Evolutionary conservation across 2,797 vertebrate species (phyloP).

Genomic region (Zenarchopterus dispar): DNA sequence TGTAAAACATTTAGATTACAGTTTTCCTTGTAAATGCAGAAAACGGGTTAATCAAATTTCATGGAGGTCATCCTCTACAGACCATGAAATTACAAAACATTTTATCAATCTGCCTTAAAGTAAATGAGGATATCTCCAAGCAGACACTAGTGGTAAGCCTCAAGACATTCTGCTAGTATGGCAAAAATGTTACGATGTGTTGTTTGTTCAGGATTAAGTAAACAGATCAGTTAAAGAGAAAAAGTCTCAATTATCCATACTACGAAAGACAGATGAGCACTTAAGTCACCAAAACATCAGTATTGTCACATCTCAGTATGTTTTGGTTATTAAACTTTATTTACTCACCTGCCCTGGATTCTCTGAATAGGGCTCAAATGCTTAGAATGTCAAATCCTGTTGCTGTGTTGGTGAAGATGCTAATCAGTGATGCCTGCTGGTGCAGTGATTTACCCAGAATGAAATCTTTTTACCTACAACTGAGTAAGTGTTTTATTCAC

Average conservation of each 20-base stretch:
- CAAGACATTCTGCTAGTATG: neutral
- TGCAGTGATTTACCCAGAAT: constrained; percentile 43
- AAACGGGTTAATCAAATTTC: constrained; percentile 8
- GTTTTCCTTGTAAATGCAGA: constrained; percentile 1
- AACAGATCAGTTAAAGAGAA: neutral
- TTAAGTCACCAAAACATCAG: neutral
- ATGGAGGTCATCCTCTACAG: neutral
- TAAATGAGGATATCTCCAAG: neutral
- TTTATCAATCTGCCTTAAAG: neutral
- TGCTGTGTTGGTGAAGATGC: constrained; percentile 25
- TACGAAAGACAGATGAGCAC: neutral
- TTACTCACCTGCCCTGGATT: constrained; percentile 15
- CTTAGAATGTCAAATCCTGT: constrained; percentile 28
- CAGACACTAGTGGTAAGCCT: neutral
- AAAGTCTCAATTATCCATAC: constrained; percentile 2
- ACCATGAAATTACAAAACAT: neutral
- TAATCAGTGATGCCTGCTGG: constrained; percentile 44
- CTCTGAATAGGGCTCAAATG: constrained; percentile 18
- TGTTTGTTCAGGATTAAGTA: constrained; percentile 7
- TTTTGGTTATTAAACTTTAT: constrained; percentile 19
- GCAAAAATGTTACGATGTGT: constrained; percentile 2
- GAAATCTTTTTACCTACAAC: constrained; percentile 36
- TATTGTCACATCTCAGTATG: constrained; percentile 10
- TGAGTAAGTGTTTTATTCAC: constrained; percentile 38
- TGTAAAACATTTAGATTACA: neutral